Base-by-base conservation (phyloP, 2,888 invertebrate species). In the Apotomis turbidana region DNA sequence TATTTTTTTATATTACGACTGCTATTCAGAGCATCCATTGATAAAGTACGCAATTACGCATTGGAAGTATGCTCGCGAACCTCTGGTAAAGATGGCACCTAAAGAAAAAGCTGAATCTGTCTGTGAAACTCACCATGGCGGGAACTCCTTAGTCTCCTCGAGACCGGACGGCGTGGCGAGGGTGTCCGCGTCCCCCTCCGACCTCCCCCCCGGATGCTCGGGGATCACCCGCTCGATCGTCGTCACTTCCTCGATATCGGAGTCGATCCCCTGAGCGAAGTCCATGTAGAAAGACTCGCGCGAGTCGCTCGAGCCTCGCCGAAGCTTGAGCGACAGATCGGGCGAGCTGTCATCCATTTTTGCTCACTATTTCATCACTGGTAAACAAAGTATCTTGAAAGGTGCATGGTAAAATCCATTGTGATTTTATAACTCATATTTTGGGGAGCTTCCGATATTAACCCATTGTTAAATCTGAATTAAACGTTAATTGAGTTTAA, bases 261-360 rank as follows among this genome's bases (percentile, higher is more conserved):
- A 97, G 90, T 97, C 97, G 86, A 97, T 97, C 74, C 97, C 97
- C 93, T 97, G 97, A 81, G 97, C 97, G 86, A 97, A 97, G 91
- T 97, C 97, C 97, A 97, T 97, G 84, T 97, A 97, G 88, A 97
- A 97, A 70, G 97, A 97, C 88, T 97, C 97, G 76, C 97, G 94
- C 51, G 97, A 97, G 90, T 97, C 97, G 86, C 97, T 97, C 52
- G 97, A 97, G 67, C 97, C 97, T 73, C 97, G 95, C 79, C 97
- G 95, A 86, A 97, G 91, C 91, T 97, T 97, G 77, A 97, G 94
- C 93, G 97, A 97, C 90, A 97, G 92, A 91, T 97, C 97, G 75
- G 97, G 97, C 74, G 97, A 97, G 88, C 97, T 97, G 94, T 97
- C 97, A 93, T 94, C 94, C 94, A 94, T 94, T 77, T 85, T 88